Conservation (phyloP, 92 coral and sea anemone genomes). For the Porites divaricata region DNA sequence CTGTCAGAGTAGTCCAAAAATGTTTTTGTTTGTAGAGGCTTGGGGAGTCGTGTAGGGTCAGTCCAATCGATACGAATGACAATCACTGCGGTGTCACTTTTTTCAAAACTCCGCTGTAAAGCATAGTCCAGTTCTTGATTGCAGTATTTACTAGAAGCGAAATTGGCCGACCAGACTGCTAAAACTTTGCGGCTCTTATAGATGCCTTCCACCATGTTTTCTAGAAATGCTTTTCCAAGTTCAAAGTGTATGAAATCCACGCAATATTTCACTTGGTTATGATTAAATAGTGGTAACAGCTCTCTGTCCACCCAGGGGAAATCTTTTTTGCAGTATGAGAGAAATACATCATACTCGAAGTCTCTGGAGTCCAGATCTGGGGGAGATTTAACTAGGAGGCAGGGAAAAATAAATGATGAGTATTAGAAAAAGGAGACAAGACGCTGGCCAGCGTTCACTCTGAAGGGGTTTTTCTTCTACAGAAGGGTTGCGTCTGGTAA, state of each 20-base stretch:
- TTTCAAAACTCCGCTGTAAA: conserved; percentile 27
- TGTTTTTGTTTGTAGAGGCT: conserved; percentile 15
- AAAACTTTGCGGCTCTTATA: conserved; percentile 30
- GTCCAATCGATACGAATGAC: conserved; percentile 22
- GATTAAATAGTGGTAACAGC: conserved; percentile 5
- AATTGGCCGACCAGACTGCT: conserved; percentile 31
- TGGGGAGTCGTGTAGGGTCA: conserved; percentile 10
- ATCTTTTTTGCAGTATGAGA: conserved; percentile 34
- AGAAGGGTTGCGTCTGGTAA: not conserved
- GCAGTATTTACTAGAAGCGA: conserved; percentile 21
- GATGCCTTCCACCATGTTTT: conserved; percentile 22
- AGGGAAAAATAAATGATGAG: not conserved
- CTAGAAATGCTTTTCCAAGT: conserved; percentile 17
- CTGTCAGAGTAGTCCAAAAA: conserved; percentile 37
- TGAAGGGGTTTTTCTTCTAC: not conserved
- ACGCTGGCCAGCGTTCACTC: not conserved
- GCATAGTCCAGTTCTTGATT: conserved; percentile 33
- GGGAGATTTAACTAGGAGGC: not conserved
- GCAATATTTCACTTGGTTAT: conserved; percentile 23
- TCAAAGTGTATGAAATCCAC: conserved; percentile 19
- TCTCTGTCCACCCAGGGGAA: conserved; percentile 19
- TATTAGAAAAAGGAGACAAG: no score
- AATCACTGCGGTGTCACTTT: conserved; percentile 25
- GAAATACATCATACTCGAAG: conserved; percentile 31
- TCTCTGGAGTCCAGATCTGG: not conserved